Evolutionary conservation across 2,797 vertebrate species (phyloP).

Genomic region (Tenualosa thibaudeaui): DNA sequence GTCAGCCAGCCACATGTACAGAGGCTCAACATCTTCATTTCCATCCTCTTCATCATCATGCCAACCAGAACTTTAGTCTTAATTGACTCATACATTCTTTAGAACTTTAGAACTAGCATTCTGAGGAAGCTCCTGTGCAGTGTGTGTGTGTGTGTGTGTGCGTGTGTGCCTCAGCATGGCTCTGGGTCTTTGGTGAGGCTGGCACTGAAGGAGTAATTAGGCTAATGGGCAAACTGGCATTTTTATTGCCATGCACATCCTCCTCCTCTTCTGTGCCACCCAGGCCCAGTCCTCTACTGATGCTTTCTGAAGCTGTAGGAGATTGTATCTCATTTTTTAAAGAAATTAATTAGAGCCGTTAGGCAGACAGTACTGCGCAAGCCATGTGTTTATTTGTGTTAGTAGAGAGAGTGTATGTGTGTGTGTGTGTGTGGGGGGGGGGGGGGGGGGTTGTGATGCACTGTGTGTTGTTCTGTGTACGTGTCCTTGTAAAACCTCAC

Average conservation of each 20-base stretch:
- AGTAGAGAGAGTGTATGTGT: not conserved
- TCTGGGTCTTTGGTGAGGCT: not conserved
- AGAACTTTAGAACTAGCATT: not conserved
- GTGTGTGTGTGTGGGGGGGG: not conserved
- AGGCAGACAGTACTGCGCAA: not conserved
- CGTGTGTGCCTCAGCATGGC: not conserved
- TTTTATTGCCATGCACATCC: not conserved
- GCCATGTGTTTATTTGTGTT: conserved; percentile 5
- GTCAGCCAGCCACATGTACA: not conserved
- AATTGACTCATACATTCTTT: not conserved
- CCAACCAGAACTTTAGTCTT: not conserved
- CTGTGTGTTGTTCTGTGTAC: not conserved
- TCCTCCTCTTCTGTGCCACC: not conserved
- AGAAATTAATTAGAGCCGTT: conserved; percentile 7
- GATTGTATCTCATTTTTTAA: not conserved
- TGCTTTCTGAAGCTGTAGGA: not conserved
- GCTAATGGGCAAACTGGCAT: not conserved
- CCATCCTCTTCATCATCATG: not conserved
- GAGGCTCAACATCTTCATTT: not conserved
- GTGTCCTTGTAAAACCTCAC: not conserved
- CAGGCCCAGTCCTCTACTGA: not conserved
- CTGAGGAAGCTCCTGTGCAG: not conserved
- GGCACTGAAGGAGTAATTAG: not conserved
- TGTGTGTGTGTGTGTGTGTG: not conserved
- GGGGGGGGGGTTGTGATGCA: not conserved